These are phyloP conservation scores for Leptosomus discolor DNA, from an alignment of 2,113 vertebrate genomes.

Conservation along the genomic window DNA sequence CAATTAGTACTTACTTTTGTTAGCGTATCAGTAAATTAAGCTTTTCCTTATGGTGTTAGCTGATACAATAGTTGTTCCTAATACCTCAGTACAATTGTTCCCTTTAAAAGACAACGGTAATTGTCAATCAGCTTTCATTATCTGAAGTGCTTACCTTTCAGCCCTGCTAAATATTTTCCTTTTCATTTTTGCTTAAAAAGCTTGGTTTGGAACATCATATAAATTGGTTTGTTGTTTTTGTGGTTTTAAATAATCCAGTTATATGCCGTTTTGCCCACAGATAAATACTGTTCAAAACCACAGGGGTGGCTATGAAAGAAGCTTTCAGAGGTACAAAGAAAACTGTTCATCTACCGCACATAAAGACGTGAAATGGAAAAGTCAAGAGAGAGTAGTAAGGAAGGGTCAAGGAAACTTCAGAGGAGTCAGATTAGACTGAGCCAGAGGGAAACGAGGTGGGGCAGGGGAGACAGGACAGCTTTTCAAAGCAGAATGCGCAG, in stretches of 20 bases:
- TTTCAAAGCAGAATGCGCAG: background rate
- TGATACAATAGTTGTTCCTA: background rate
- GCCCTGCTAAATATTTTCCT: background rate
- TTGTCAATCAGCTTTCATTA: background rate
- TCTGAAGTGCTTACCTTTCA: background rate
- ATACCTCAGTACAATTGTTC: background rate
- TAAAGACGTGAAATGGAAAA: background rate
- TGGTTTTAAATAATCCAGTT: constrained; percentile 16
- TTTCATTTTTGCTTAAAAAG: background rate
- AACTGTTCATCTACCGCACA: background rate
- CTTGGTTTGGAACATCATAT: background rate
- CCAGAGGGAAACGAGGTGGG: background rate
- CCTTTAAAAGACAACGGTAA: background rate
- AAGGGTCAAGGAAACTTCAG: constrained; percentile 44
- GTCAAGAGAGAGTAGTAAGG: background rate
- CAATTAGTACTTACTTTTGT: background rate
- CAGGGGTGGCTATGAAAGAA: background rate
- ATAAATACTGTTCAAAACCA: constrained; percentile 20
- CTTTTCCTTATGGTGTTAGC: background rate
- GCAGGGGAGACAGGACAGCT: background rate
- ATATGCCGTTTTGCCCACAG: background rate
- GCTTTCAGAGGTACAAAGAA: background rate
- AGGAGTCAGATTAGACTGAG: background rate
- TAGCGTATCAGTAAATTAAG: background rate
- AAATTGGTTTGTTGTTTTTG: background rate